Percentiles rank a stretch among this genome's conserved stretches.
phyloP scores from a whole-genome alignment of 1,140 invertebrate genomes.

The Andricus grossulariae region DNA sequence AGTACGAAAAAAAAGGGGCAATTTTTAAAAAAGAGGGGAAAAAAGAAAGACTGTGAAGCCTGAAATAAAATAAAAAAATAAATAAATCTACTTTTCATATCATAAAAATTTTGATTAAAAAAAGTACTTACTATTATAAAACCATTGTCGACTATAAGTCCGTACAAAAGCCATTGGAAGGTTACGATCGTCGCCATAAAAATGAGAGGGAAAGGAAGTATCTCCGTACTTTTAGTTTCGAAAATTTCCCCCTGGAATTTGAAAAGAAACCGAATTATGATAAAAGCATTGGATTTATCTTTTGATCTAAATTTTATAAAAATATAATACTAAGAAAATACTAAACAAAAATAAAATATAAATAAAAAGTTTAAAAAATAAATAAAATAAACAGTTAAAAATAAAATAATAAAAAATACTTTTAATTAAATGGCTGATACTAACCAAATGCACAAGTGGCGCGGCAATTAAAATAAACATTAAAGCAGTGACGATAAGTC shows the following conservation, averaged over 20 bases:
- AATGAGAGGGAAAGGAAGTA: constrained; percentile 89
- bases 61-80: constrained; percentile 63
- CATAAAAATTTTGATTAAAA: constrained; percentile 33
- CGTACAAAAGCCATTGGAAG: constrained; percentile 87
- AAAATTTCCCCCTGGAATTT: constrained; percentile 82
- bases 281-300: constrained; percentile 30
- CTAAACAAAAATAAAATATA: too few relatives aligned
- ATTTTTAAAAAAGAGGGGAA: too few relatives aligned
- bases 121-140: constrained; percentile 85
- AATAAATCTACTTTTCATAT: not conserved
- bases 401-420: not conserved
- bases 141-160: constrained; percentile 84
- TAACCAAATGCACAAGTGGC: constrained; percentile 84
- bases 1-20: too few relatives aligned
- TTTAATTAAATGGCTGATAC: constrained; percentile 56
- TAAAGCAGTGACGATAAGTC: constrained; percentile 82
- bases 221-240: constrained; percentile 84
- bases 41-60: not conserved
- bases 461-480: constrained; percentile 82
- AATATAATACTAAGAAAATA: too few relatives aligned
- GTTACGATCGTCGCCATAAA: constrained; percentile 85
- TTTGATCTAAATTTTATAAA: not conserved
- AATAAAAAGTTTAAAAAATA: too few relatives aligned
- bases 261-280: constrained; percentile 46
- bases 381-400: too few relatives aligned